Conservation (phyloP, 2,888 invertebrate genomes). For the Nesidiocoris tenuis region DNA sequence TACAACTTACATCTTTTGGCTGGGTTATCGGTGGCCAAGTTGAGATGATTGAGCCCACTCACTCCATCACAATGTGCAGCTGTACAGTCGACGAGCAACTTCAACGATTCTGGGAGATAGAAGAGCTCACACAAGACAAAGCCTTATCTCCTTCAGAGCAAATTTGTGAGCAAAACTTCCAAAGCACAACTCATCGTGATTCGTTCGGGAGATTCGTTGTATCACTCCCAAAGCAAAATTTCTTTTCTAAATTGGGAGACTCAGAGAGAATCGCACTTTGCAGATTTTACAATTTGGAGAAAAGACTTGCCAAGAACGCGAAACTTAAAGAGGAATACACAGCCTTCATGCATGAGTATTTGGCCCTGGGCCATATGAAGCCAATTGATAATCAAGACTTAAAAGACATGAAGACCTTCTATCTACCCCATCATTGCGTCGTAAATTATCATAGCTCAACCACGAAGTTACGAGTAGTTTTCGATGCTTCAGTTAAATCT, state of each 20-base stretch:
- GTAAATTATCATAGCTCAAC: conserved; percentile 49
- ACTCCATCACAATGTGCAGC: no score
- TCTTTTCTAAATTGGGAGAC: conserved; percentile 22
- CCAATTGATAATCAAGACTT: conserved; percentile 6
- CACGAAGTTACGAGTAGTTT: conserved; percentile 52
- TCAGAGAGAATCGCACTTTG: conserved; percentile 26
- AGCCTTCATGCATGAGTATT: conserved; percentile 44
- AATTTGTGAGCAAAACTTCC: background rate
- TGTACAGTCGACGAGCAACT: no score
- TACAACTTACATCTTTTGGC: background rate
- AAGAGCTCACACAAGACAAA: background rate
- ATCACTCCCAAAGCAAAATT: conserved; percentile 32
- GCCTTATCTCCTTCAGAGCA: background rate
- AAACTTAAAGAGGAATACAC: conserved; percentile 37
- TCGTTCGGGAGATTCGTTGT: background rate
- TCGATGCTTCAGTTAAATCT: conserved; percentile 51
- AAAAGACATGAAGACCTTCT: conserved; percentile 43
- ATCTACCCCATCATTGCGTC: conserved; percentile 52
- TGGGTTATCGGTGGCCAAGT: background rate
- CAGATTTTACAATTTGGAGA: conserved; percentile 29
- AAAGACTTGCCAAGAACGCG: conserved; percentile 11
- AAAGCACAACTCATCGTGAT: background rate
- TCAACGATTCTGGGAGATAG: background rate
- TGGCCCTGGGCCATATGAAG: conserved; percentile 49
- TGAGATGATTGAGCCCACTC: no score